Evolutionary conservation across 2,888 invertebrate genomes (phyloP).

Genomic region (Lypha dubia): DNA sequence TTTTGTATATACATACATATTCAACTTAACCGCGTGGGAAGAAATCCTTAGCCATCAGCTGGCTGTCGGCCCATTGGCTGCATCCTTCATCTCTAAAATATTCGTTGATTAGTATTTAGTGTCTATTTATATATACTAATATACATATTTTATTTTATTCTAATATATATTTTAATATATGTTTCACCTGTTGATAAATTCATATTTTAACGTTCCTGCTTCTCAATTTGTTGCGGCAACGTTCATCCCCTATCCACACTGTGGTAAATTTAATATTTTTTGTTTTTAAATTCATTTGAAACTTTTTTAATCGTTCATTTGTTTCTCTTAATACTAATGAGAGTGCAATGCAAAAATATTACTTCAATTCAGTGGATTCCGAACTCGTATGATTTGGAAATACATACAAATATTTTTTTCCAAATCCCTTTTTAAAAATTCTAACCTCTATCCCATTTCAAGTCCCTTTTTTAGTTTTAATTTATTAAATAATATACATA

Average conservation of each 20-base stretch:
- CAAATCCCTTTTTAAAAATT: background rate
- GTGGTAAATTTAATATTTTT: slow-evolving; percentile 9
- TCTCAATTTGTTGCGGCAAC: background rate
- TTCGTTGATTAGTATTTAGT: slow-evolving; percentile 70
- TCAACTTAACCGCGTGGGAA: slow-evolving; percentile 23
- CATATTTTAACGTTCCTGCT: slow-evolving; percentile 2
- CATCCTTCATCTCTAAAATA: slow-evolving; percentile 48
- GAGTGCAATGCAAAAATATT: background rate
- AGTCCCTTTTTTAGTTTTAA: slow-evolving; percentile 56
- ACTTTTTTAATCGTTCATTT: too few relatives aligned
- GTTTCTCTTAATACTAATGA: slow-evolving; percentile 10
- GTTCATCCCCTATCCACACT: background rate
- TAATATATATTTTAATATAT: slow-evolving; percentile 43
- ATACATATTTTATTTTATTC: slow-evolving; percentile 39
- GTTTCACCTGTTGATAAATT: background rate
- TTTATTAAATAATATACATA: slow-evolving; percentile 57
- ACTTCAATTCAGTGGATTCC: background rate
- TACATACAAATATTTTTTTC: slow-evolving; percentile 25
- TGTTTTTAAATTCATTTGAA: background rate
- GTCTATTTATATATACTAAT: slow-evolving; percentile 32
- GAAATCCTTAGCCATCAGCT: background rate
- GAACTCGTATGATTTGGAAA: slow-evolving; percentile 42
- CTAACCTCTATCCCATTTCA: background rate
- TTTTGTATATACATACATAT: slow-evolving; percentile 56
- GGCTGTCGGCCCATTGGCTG: slow-evolving; percentile 19